Evolutionary conservation across 1,140 invertebrate species (phyloP).

Genomic region (Oreohelix idahoensis): DNA sequence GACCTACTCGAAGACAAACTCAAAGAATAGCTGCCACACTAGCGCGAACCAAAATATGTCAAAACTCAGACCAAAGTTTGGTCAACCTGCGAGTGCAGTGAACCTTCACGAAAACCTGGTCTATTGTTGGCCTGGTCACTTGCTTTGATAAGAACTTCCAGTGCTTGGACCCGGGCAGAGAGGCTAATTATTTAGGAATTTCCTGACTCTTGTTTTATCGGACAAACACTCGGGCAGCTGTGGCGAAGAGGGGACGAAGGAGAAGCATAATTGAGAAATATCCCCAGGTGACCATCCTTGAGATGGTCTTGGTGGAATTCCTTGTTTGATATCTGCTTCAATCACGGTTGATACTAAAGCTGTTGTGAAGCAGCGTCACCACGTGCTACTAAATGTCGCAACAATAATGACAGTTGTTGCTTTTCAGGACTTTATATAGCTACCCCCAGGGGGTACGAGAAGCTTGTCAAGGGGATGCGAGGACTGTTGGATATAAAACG

Average conservation of each 20-base stretch:
- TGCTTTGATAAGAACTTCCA: slow-evolving; percentile 5
- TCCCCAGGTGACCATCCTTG: background rate
- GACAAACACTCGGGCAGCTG: background rate
- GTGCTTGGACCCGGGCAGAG: background rate
- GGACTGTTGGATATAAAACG: too few relatives aligned
- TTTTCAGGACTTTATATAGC: too few relatives aligned
- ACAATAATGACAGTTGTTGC: too few relatives aligned
- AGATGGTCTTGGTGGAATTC: too few relatives aligned
- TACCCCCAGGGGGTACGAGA: too few relatives aligned
- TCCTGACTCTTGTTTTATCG: background rate
- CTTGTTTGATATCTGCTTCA: too few relatives aligned
- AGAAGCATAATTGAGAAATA: slow-evolving; percentile 3
- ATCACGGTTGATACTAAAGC: too few relatives aligned
- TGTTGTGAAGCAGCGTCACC: too few relatives aligned
- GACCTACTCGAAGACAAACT: background rate
- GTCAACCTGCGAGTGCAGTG: background rate
- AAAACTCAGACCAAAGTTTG: background rate
- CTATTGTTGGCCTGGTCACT: background rate
- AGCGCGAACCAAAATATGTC: background rate
- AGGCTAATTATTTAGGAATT: background rate
- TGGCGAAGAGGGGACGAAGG: slow-evolving; percentile 1
- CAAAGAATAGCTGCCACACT: background rate
- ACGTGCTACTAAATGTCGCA: too few relatives aligned
- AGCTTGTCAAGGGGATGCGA: too few relatives aligned
- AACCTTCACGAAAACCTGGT: background rate